Evolutionary conservation across 2,113 vertebrate species (phyloP), one percentile per base, ranked within the genome.

Genomic region (Etheostoma spectabile): DNA sequence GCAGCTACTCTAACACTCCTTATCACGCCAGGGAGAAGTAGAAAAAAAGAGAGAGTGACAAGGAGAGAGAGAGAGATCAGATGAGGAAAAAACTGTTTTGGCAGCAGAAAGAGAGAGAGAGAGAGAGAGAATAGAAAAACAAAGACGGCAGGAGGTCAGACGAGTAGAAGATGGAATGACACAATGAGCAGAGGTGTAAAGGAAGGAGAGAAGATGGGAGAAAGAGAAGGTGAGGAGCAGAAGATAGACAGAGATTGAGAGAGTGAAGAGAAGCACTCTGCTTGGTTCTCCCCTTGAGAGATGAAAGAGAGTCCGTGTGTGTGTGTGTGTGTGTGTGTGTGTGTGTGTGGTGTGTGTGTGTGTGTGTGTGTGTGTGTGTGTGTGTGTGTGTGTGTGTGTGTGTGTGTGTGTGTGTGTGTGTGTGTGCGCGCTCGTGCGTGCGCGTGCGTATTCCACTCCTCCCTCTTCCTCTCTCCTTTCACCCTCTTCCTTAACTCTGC

Each of bases 1-100:
- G 48, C 87, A 86, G 85, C 78, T 85, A 69, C 70, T 86, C 56
- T 80, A 75, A 78, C 78, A 55, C 38, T 75, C 24, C n/a, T 77
- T 19, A 69, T 69, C 74, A 78, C 22, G 21, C 27, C 68, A 70
- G 51, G 57, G 6, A 62, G 45, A 51, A 63, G 3, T 22, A 62
- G 45, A 51, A 57, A 5, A 33, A 27, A 21, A 10, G 10, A 0
- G 22, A 60, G 60, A 74, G 55, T 42, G 38, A 42, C 38, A 38
- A 1, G 22, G 21, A 30, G 45, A 24, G 19, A 38, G 60, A 14
- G 3, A 38, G 60, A 42, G 38, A 42, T 42, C 38, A 42, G 10
- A 42, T 42, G 38, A 42, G 38, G 10, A 74, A 62, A 51, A 65
- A 66, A 22, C 30, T 52, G 33, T 61, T 56, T 46, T 59, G 56